Base-by-base conservation (phyloP, 1,140 invertebrate genomes). In the Anadara kagoshimensis region DNA sequence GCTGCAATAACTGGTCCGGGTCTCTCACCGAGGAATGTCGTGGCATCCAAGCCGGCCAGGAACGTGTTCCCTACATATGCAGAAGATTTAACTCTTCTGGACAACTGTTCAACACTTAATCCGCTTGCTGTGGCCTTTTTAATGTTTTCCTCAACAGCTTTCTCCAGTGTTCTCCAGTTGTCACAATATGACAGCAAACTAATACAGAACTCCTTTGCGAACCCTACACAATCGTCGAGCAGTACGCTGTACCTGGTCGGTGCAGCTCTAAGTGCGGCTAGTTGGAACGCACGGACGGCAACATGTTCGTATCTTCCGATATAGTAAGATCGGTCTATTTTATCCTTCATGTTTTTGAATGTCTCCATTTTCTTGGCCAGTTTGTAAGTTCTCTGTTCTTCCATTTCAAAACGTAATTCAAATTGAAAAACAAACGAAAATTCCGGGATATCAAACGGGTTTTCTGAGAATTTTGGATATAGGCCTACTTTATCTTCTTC, bases 211-310 rank as follows among this genome's bases (percentile, higher is more conserved):
- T 68, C 64, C 64, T 76, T 76, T 14, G 75, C 63, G 36, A 76
- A 76, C 47, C 73, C 75, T 7, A 76, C 75, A 43, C 75, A 76
- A 26, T 76, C 75, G 41, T 76, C 44, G 10, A 76, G 53, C 12
- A 76, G 11, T 11, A 73, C 75, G 20, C 59, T 62, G 61, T 76
- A 76, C 11, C 69, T 49, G 18, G 62, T 36, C 49, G 75, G 75
- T 8, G 75, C 49, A 18, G 75, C 75, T 63, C 61, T 47, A 10
- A 76, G 44, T 8, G 64, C 73, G 18, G 73, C 73, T 4, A 76
- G 56, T 43, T 76, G 63, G 10, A 76, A 57, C 0, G 69, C 75
- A 5, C 24, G 41, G 14, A 58, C 18, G 24, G n/a, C 24, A 5
- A 73, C 58, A 51, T 69, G 29, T 22, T 7, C 44, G 29, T 73